phyloP scores from a whole-genome alignment of 2,113 vertebrate genomes.

The Actenoides lindsayi region DNA sequence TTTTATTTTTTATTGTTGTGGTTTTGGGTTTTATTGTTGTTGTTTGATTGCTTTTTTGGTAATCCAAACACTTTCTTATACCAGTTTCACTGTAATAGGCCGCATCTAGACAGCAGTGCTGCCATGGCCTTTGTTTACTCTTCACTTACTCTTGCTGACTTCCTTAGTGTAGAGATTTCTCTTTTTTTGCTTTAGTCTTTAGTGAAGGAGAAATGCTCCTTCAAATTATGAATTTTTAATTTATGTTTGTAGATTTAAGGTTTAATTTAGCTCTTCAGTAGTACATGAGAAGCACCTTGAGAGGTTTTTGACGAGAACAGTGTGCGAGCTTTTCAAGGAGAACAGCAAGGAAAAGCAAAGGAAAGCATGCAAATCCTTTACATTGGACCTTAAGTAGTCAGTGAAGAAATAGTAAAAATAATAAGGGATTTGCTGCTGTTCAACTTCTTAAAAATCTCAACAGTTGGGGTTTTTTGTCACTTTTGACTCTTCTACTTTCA shows the following conservation, averaged over 20 bases:
- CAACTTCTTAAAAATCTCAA: background rate
- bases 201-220: background rate
- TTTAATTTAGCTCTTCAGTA: background rate
- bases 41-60: background rate
- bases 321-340: background rate
- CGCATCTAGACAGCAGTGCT: background rate
- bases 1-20: background rate
- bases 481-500: background rate
- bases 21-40: no score
- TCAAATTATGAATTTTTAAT: background rate
- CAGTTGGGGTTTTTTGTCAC: background rate
- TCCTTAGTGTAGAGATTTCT: background rate
- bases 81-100: background rate
- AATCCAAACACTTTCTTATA: background rate
- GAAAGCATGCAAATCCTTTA: background rate
- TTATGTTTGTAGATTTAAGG: background rate
- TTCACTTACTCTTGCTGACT: background rate
- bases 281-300: background rate
- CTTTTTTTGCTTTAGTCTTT: background rate
- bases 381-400: background rate
- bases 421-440: background rate
- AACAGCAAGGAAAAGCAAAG: background rate
- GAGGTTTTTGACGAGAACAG: background rate
- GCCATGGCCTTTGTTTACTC: background rate
- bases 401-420: background rate